Conservation (phyloP, 2,113 vertebrate species). For the Mungos mungo region DNA sequence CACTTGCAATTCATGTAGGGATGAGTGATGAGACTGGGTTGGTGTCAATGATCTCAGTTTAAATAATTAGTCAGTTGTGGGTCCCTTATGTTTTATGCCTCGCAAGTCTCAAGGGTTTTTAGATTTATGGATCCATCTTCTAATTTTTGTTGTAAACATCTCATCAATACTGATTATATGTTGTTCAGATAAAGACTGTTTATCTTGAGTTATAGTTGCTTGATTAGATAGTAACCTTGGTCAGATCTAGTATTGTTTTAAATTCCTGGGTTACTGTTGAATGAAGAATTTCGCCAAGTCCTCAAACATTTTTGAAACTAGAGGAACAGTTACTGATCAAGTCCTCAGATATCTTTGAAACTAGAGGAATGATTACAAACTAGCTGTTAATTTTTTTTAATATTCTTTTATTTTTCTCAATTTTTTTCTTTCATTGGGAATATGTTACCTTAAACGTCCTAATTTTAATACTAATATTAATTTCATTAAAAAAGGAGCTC, state of each 20-base stretch:
- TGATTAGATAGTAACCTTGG: not conserved
- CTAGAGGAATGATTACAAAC: not conserved
- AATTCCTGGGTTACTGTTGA: not conserved
- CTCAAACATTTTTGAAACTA: not conserved
- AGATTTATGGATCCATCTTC: not conserved
- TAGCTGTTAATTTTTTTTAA: not conserved
- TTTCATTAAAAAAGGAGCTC: not conserved
- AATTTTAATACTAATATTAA: not conserved
- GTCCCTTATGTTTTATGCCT: not conserved
- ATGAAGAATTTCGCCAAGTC: not conserved
- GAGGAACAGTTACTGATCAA: not conserved
- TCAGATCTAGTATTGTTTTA: not conserved
- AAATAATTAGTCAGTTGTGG: not conserved
- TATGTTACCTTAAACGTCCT: not conserved
- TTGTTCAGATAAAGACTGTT: not conserved
- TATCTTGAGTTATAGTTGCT: not conserved
- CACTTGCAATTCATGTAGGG: not conserved
- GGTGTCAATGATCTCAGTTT: not conserved
- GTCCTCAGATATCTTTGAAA: not conserved
- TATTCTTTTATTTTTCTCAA: not conserved
- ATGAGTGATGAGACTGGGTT: not conserved
- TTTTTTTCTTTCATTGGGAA: not conserved
- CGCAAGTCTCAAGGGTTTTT: not conserved
- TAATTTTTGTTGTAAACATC: not conserved
- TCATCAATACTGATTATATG: not conserved